A percentile compares a stretch with the other conserved stretches of the same genome.
These are phyloP conservation scores for Meteorus cinctellus DNA, from an alignment of 2,888 invertebrate species.

Conservation along the genomic window DNA sequence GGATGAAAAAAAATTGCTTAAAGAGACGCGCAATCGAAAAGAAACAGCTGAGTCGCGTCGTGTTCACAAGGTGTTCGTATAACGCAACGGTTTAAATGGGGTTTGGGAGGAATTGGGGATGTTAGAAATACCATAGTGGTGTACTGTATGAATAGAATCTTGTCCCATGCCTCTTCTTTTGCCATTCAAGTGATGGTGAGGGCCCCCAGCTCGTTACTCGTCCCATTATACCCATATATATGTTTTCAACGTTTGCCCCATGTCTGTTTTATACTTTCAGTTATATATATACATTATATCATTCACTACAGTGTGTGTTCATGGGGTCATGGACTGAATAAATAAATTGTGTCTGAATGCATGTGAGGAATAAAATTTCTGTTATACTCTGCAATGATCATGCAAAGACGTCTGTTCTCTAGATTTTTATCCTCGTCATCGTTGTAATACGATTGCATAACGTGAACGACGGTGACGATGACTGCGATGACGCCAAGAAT, in stretches of 20 bases:
- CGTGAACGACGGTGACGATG: background rate
- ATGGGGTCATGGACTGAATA: constrained; percentile 8
- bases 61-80: constrained; percentile 63
- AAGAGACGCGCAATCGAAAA: constrained; percentile 47
- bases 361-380: constrained; percentile 59
- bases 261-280: constrained; percentile 7
- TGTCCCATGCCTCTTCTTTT: constrained; percentile 67
- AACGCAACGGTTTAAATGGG: constrained; percentile 49
- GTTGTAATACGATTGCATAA: background rate
- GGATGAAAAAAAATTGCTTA: constrained; percentile 27
- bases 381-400: constrained; percentile 55
- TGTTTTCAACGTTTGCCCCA: background rate
- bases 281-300: constrained; percentile 28
- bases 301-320: constrained; percentile 18
- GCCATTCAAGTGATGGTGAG: constrained; percentile 55
- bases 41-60: constrained; percentile 69
- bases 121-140: constrained; percentile 52
- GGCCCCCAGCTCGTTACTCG: constrained; percentile 52
- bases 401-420: constrained; percentile 19
- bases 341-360: background rate
- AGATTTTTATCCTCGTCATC: background rate
- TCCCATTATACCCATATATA: constrained; percentile 23
- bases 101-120: constrained; percentile 36
- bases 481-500: background rate
- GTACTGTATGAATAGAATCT: constrained; percentile 65